phyloP scores from a whole-genome alignment of 2,888 invertebrate species.

The Nemoura dubitans region DNA sequence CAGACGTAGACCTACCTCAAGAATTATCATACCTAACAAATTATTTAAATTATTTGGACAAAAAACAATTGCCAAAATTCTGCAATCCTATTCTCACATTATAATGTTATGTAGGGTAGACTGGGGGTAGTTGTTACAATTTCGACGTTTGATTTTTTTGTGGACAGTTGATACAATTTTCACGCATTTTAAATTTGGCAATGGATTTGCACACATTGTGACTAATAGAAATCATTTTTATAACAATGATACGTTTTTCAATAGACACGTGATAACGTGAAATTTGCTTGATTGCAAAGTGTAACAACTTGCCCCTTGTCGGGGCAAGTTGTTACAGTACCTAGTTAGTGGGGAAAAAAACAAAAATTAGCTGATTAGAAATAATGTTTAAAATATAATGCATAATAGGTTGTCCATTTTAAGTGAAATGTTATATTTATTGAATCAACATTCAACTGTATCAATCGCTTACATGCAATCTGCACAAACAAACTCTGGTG shows the following conservation, averaged over 20 bases:
- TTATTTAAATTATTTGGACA: no score
- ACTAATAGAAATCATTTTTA: neutral
- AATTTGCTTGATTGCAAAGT: neutral
- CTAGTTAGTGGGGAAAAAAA: neutral
- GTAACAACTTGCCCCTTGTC: conserved; percentile 27
- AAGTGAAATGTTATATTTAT: neutral
- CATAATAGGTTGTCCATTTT: no score
- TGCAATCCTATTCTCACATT: no score
- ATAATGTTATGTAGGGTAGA: no score
- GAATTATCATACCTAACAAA: no score
- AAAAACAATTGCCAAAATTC: no score
- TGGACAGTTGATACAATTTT: no score
- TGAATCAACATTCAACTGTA: neutral
- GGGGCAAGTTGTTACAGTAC: conserved; percentile 23
- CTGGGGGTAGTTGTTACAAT: no score
- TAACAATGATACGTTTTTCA: neutral
- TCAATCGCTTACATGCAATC: conserved; percentile 19
- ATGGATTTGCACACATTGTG: neutral
- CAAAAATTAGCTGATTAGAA: neutral
- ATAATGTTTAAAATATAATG: neutral
- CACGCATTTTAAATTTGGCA: no score
- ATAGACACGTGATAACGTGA: neutral
- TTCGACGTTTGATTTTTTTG: no score
- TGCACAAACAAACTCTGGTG: conserved; percentile 19
- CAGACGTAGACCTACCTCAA: no score